These are phyloP conservation scores for Athene cunicularia DNA, from an alignment of 2,113 vertebrate genomes.

Conservation along the genomic window DNA sequence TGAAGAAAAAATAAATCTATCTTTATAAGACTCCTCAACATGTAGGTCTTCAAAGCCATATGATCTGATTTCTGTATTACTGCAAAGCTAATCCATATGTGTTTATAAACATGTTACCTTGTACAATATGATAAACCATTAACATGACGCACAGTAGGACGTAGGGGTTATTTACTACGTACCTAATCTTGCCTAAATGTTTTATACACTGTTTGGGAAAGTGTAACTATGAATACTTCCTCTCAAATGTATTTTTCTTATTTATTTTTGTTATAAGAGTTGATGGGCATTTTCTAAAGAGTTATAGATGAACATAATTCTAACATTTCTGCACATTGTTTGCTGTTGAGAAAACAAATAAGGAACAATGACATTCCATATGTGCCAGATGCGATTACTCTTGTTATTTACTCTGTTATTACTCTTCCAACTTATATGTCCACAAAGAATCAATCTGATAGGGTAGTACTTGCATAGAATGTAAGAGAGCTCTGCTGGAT, in stretches of 20 bases:
- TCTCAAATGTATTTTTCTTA: neutral
- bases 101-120: neutral
- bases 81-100: neutral
- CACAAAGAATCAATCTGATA: neutral
- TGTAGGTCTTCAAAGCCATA: neutral
- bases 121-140: neutral
- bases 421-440: neutral
- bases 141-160: neutral
- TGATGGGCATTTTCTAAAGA: neutral
- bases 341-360: neutral
- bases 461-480: neutral
- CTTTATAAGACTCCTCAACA: neutral
- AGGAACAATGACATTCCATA: neutral
- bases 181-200: neutral
- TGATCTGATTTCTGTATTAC: neutral
- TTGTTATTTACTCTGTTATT: neutral
- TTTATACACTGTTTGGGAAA: neutral
- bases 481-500: neutral
- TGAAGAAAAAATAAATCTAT: fast-evolving
- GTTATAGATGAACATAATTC: neutral
- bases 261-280: neutral
- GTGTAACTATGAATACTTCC: neutral
- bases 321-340: neutral
- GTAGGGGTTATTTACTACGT: neutral
- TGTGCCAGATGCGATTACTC: neutral